These are phyloP conservation scores for Taphrorychus bicolor DNA, from an alignment of 2,888 invertebrate species.

Conservation along the genomic window DNA sequence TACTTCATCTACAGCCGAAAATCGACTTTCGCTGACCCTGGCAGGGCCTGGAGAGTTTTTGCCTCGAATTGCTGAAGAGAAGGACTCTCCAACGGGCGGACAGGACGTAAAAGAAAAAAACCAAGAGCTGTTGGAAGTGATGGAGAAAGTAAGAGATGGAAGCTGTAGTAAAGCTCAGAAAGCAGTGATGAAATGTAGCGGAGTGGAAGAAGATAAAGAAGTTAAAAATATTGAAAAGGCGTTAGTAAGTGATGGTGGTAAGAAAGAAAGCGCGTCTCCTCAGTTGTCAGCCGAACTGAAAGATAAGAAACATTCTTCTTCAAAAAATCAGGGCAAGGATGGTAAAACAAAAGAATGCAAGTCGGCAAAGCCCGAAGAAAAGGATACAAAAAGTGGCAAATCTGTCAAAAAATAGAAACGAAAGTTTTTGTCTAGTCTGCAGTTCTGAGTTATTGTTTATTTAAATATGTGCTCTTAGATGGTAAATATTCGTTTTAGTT, in stretches of 20 bases:
- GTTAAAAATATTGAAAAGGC: neutral
- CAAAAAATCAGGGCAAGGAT: conserved; percentile 9
- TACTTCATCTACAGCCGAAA: conserved; percentile 45
- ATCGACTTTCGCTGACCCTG: conserved; percentile 60
- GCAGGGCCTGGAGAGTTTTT: conserved; percentile 67
- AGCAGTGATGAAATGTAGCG: neutral
- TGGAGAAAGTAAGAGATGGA: neutral
- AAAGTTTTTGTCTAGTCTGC: neutral
- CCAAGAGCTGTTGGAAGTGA: conserved; percentile 14
- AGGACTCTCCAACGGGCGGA: conserved; percentile 77
- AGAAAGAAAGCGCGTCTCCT: neutral
- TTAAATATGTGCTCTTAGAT: neutral
- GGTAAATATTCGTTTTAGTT: neutral
- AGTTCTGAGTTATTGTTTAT: neutral
- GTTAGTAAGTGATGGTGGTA: neutral
- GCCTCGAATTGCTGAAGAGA: conserved; percentile 88
- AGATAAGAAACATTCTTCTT: conserved; percentile 12
- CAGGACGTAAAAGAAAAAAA: conserved; percentile 44
- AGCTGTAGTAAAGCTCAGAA: neutral
- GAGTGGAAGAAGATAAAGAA: neutral
- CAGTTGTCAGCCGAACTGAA: conserved; percentile 3
- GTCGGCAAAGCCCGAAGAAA: conserved; percentile 32
- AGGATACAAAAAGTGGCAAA: conserved; percentile 30
- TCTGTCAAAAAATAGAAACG: conserved; percentile 23
- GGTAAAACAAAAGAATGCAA: conserved; percentile 11